Evolutionary conservation across 2,797 vertebrate species (phyloP), one percentile per base, ranked within the genome.

Genomic region (Nyctibius grandis): DNA sequence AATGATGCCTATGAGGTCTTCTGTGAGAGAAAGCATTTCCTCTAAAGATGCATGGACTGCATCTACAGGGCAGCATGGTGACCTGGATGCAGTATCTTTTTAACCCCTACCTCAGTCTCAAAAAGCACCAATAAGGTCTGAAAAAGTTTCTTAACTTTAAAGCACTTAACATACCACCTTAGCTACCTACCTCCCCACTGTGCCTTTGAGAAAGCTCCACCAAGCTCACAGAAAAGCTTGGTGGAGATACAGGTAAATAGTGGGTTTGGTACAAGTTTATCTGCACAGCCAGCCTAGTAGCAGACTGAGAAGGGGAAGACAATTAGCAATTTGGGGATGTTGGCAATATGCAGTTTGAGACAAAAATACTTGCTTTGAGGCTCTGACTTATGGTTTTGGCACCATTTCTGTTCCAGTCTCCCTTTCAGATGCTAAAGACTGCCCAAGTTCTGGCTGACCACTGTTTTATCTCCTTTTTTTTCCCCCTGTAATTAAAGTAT

Each of bases 311-410:
- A 77, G 60, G 38, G 12, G 51, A 94, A 89, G 74, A 78, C 67
- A 79, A 90, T 93, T 63, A 83, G 60, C 21, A 84, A 83, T 44
- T 91, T 86, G 23, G n/a, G 51, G 38, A 79, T 44, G 21, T 13
- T 67, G 85, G 28, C 54, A 85, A 69, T 63, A 50, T 47, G 65
- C 7, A 80, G 36, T 93, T 82, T 87, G 48, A 93, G 86, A 88
- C 57, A 67, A 88, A 95, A 91, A 89, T 70, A 89, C 82, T 95
- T 85, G 64, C 69, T 91, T 48, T 85, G 50, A 80, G 33, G 60
- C 23, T 89, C 36, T 82, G 57, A 63, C 50, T 59, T 93, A 29
- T 0, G 50, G 48, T 85, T 92, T 75, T 95, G 68, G 40, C 61
- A 68, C 9, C 9, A 65, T 77, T 88, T 93, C 38, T 88, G 10